Conservation (phyloP, 2,113 vertebrate species). For the Ellobius talpinus region DNA sequence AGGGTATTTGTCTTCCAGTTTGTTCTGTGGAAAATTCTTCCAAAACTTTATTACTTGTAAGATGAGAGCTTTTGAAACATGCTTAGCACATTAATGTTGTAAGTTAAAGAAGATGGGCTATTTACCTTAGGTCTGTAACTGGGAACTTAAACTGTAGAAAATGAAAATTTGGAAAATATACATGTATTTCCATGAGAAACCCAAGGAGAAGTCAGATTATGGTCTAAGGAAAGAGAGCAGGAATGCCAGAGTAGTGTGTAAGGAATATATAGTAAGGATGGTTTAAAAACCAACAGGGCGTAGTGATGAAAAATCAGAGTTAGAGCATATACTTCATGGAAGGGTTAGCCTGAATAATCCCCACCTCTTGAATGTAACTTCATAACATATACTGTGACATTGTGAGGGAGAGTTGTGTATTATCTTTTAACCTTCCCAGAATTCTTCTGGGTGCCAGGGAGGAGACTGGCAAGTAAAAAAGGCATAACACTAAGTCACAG, state of each 20-base stretch:
- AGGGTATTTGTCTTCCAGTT: neutral
- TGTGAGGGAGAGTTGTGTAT: neutral
- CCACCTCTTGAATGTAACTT: neutral
- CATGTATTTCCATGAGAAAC: neutral
- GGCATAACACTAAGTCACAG: neutral
- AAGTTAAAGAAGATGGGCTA: neutral
- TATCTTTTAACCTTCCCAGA: neutral
- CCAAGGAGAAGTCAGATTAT: neutral
- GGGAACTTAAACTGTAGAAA: conserved; percentile 19
- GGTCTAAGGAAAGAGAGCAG: neutral
- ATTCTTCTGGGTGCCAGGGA: neutral
- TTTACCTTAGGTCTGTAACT: conserved; percentile 5
- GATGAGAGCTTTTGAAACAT: neutral
- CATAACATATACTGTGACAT: neutral
- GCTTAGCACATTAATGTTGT: neutral
- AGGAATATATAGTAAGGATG: neutral
- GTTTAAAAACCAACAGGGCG: neutral
- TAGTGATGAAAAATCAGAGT: neutral
- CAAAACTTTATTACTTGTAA: neutral
- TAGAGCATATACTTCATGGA: neutral
- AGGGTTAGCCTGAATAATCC: neutral
- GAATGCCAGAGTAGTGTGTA: neutral
- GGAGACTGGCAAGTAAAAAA: neutral
- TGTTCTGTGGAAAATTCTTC: neutral
- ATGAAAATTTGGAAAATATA: neutral